phyloP scores from a whole-genome alignment of 1,140 invertebrate genomes.

The Pantala flavescens region DNA sequence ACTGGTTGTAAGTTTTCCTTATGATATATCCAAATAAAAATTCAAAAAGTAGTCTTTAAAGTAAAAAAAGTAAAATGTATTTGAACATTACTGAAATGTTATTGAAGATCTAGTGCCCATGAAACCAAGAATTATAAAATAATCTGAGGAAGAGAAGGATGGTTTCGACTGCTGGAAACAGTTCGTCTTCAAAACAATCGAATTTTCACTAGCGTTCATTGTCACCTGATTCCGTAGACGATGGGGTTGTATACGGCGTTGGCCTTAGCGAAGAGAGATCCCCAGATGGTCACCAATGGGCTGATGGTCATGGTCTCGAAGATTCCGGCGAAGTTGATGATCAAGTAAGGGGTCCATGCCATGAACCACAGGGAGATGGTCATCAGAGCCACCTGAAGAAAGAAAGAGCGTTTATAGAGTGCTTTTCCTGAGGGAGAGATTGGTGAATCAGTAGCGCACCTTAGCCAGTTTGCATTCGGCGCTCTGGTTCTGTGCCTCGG shows the following conservation, averaged over 20 bases:
- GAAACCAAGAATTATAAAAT: too few species aligned
- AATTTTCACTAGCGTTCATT: too few species aligned
- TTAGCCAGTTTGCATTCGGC: slow-evolving; percentile 68
- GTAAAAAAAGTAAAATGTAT: too few species aligned
- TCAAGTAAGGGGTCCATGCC: slow-evolving; percentile 75
- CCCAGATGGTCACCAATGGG: slow-evolving; percentile 65
- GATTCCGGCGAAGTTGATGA: slow-evolving; percentile 66
- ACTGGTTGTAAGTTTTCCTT: too few species aligned
- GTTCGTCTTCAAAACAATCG: too few species aligned
- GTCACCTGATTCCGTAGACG: slow-evolving; percentile 66
- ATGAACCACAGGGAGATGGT: slow-evolving; percentile 74
- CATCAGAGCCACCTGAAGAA: slow-evolving; percentile 56
- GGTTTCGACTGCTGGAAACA: too few species aligned
- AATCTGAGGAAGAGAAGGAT: too few species aligned
- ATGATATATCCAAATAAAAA: too few species aligned
- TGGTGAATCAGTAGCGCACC: slow-evolving; percentile 28
- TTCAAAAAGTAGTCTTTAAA: too few species aligned
- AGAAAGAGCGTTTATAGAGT: neutral
- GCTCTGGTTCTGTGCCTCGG: slow-evolving; percentile 50
- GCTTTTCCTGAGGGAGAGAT: slow-evolving; percentile 21
- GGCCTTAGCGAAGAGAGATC: slow-evolving; percentile 65
- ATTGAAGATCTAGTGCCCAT: too few species aligned
- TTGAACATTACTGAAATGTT: too few species aligned
- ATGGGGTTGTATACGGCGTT: slow-evolving; percentile 73
- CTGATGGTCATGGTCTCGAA: slow-evolving; percentile 54